These are phyloP conservation scores for Chirona hameri DNA, from an alignment of 2,888 invertebrate genomes.

Conservation along the genomic window DNA sequence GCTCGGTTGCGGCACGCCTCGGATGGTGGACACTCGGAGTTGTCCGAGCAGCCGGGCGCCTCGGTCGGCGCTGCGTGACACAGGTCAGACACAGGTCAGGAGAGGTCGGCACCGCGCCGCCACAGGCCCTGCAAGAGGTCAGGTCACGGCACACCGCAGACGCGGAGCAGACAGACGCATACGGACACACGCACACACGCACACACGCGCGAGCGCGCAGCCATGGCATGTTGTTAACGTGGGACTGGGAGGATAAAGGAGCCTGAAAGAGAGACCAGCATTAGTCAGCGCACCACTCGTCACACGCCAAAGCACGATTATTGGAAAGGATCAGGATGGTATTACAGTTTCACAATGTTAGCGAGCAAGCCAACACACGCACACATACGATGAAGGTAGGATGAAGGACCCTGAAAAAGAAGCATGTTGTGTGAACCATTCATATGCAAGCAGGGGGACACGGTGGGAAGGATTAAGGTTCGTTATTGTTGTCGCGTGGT, in stretches of 20 bases:
- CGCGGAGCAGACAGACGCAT: background rate
- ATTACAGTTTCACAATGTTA: background rate
- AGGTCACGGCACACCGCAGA: background rate
- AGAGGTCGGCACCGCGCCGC: constrained; percentile 28
- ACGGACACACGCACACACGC: background rate
- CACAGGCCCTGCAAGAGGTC: background rate
- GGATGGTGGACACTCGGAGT: constrained; percentile 67
- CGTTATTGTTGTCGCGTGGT: background rate
- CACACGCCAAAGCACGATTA: background rate
- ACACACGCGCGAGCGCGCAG: background rate
- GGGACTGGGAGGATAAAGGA: background rate
- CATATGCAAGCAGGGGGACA: background rate
- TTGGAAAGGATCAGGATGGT: background rate
- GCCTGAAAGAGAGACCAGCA: background rate
- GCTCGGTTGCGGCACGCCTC: constrained; percentile 67
- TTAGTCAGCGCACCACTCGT: background rate
- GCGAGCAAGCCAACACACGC: background rate
- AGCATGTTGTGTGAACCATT: background rate
- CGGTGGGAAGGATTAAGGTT: constrained; percentile 22
- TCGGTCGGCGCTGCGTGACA: background rate
- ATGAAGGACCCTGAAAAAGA: background rate
- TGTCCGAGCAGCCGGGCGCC: constrained; percentile 57
- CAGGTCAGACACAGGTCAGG: background rate
- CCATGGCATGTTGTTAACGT: constrained; percentile 22
- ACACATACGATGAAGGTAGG: background rate